Percentiles rank a stretch among this genome's conserved stretches.
Conservation (phyloP, 2,888 invertebrate species). For the Nyleta sp. region DNA sequence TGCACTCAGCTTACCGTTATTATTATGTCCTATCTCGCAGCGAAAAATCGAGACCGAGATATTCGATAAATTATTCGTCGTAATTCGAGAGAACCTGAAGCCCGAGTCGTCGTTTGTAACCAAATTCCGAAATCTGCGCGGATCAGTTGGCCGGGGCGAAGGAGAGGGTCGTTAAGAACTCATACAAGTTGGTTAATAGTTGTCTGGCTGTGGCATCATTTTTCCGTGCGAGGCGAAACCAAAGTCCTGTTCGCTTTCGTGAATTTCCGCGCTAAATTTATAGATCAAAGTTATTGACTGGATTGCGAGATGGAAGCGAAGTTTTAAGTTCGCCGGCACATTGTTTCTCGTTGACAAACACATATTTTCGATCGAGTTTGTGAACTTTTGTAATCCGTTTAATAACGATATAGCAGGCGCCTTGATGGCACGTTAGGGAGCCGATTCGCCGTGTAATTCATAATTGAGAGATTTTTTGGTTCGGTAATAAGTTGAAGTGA, state of each 20-base stretch:
- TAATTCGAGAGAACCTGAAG: neutral
- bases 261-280: conserved; percentile 40
- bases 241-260: conserved; percentile 9
- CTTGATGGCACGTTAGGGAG: conserved; percentile 1
- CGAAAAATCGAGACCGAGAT: neutral
- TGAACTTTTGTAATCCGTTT: conserved; percentile 34
- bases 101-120: no score
- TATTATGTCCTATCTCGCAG: conserved; percentile 6
- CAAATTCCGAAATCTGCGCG: neutral
- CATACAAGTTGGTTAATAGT: conserved; percentile 28
- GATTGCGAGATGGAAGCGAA: conserved; percentile 26
- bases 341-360: conserved; percentile 49
- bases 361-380: conserved; percentile 37
- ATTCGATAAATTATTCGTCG: conserved; percentile 20
- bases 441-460: no score
- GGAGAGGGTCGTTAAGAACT: conserved; percentile 4
- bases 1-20: conserved; percentile 17
- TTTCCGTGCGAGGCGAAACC: conserved; percentile 6
- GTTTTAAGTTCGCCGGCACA: conserved; percentile 29
- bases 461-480: no score
- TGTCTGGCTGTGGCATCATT: conserved; percentile 5
- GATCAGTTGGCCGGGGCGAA: neutral
- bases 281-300: conserved; percentile 39
- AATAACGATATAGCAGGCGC: conserved; percentile 22
- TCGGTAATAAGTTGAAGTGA: no score